Conservation (phyloP, 1,140 invertebrate species). For the Drosophila novamexicana region DNA sequence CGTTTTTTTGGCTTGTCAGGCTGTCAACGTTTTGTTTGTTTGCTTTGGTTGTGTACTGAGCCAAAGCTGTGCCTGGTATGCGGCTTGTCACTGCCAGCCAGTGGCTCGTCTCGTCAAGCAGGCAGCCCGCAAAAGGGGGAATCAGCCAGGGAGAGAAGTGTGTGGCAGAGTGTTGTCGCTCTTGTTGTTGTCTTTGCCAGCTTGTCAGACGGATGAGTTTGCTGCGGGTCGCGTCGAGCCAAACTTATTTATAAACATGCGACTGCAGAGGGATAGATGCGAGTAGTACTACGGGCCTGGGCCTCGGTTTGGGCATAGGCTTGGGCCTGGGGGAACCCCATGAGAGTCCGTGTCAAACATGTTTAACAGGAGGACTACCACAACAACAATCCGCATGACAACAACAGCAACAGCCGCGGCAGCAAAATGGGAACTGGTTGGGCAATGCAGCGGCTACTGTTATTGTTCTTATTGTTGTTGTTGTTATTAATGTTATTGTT, state of each 20-base stretch:
- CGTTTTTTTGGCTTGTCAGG: constrained; percentile 50
- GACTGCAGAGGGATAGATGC: constrained; percentile 9
- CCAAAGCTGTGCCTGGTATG: constrained; percentile 52
- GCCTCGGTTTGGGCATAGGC: constrained; percentile 8
- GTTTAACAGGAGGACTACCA: constrained; percentile 76
- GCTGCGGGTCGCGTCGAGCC: constrained; percentile 59
- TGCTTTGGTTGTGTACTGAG: constrained; percentile 21
- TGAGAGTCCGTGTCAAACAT: constrained; percentile 77
- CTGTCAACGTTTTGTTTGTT: constrained; percentile 69
- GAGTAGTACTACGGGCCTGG: neutral
- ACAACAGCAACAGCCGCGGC: constrained; percentile 38
- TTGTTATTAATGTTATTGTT: constrained; percentile 15
- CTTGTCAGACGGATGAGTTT: constrained; percentile 47
- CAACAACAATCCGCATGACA: constrained; percentile 58
- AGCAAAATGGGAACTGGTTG: constrained; percentile 58
- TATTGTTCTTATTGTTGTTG: neutral
- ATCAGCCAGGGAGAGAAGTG: neutral
- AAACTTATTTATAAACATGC: constrained; percentile 68
- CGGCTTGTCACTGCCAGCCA: constrained; percentile 73
- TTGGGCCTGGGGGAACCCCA: constrained; percentile 53
- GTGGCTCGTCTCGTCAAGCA: constrained; percentile 48
- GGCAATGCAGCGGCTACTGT: constrained; percentile 33
- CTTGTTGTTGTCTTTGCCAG: constrained; percentile 36
- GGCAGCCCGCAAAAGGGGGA: neutral
- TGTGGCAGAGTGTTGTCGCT: constrained; percentile 20